Percentiles rank a stretch among this genome's conserved stretches.
Evolutionary conservation across 2,888 invertebrate genomes (phyloP).

Genomic region (Amphimallon solstitiale): DNA sequence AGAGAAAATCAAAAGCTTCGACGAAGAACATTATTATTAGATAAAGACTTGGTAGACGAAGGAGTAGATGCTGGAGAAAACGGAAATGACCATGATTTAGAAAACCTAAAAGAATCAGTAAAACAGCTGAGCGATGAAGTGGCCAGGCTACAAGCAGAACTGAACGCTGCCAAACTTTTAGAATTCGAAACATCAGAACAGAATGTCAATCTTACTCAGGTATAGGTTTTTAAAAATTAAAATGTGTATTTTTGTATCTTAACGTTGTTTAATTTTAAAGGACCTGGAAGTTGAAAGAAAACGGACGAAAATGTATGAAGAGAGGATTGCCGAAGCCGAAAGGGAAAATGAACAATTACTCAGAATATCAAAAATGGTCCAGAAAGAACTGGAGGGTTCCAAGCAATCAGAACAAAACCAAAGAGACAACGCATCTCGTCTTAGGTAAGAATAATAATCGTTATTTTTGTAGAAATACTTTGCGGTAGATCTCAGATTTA

Average conservation of each 20-base stretch:
- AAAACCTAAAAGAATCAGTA: slow-evolving; percentile 75
- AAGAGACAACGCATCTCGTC: slow-evolving; percentile 66
- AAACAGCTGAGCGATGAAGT: slow-evolving; percentile 72
- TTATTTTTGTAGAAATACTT: no score
- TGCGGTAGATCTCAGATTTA: no score
- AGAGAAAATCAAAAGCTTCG: slow-evolving; percentile 79
- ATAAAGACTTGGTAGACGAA: slow-evolving; percentile 69
- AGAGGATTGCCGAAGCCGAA: slow-evolving; percentile 66
- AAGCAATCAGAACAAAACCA: slow-evolving; percentile 72
- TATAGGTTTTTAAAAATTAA: slow-evolving; percentile 48
- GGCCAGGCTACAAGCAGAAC: slow-evolving; percentile 74
- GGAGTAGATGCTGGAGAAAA: slow-evolving; percentile 64
- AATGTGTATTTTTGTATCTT: neutral
- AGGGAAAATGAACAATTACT: slow-evolving; percentile 71
- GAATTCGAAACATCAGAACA: slow-evolving; percentile 79
- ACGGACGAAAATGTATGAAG: slow-evolving; percentile 65
- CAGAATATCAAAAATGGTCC: slow-evolving; percentile 73
- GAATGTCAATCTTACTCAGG: slow-evolving; percentile 68
- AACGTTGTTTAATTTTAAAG: slow-evolving; percentile 54
- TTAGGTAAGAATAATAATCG: slow-evolving; percentile 60
- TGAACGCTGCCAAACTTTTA: slow-evolving; percentile 70
- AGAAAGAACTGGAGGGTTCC: slow-evolving; percentile 72
- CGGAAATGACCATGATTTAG: slow-evolving; percentile 71
- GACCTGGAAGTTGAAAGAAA: slow-evolving; percentile 67
- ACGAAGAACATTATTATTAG: slow-evolving; percentile 72